These are phyloP conservation scores for Uromys caudimaculatus DNA, from an alignment of 2,797 vertebrate genomes.

Conservation along the genomic window DNA sequence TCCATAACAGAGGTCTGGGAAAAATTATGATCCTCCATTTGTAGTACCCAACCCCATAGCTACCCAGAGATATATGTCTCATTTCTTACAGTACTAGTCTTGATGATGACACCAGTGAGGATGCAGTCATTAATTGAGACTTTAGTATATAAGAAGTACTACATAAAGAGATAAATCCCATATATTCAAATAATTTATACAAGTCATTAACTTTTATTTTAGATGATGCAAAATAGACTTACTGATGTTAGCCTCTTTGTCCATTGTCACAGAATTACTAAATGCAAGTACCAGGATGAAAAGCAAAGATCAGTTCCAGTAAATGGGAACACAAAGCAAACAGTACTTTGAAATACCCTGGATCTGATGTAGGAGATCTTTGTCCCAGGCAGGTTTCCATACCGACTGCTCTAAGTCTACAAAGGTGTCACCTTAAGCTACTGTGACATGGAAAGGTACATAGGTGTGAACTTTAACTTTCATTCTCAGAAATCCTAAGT, in stretches of 20 bases:
- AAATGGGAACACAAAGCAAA: background rate
- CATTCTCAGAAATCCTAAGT: background rate
- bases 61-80: background rate
- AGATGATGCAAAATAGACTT: conserved; percentile 2
- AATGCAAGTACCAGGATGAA: background rate
- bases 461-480: background rate
- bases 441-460: background rate
- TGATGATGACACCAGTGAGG: background rate
- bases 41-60: background rate
- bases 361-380: background rate
- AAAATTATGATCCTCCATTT: background rate
- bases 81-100: background rate
- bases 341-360: background rate
- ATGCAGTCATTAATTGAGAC: background rate
- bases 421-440: background rate
- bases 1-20: background rate
- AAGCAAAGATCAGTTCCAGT: background rate
- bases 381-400: background rate
- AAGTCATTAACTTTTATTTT: conserved; percentile 34
- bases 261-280: background rate
- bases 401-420: background rate
- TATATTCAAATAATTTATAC: background rate
- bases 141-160: background rate
- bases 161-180: background rate
- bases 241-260: background rate